phyloP scores from a whole-genome alignment of 2,797 vertebrate species.

The Toxotes lorentzi region DNA sequence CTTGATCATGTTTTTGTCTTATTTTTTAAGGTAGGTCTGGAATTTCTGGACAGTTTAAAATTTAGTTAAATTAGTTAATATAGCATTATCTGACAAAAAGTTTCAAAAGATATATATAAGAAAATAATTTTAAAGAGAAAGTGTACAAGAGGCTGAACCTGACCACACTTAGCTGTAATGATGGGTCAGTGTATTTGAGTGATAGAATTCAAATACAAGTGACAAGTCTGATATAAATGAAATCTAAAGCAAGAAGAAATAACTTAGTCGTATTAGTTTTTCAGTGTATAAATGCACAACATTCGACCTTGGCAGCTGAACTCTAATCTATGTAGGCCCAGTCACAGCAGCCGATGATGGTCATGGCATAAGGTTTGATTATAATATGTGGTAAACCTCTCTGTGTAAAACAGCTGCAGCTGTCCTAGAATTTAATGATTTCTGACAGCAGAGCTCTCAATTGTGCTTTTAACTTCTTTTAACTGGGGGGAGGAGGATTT shows the following conservation, averaged over 20 bases:
- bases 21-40: neutral
- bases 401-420: slow-evolving; percentile 59
- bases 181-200: neutral
- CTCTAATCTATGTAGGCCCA: slow-evolving; percentile 45
- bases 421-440: slow-evolving; percentile 63
- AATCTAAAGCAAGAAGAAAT: neutral
- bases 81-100: neutral
- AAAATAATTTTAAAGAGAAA: neutral
- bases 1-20: neutral
- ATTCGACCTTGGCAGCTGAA: slow-evolving; percentile 33
- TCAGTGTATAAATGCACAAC: neutral
- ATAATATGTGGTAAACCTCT: slow-evolving; percentile 57
- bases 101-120: neutral
- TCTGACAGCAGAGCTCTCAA: slow-evolving; percentile 67
- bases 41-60: neutral
- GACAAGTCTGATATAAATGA: slow-evolving; percentile 26
- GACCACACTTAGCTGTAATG: neutral
- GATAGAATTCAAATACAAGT: neutral
- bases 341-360: slow-evolving; percentile 49
- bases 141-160: neutral
- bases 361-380: slow-evolving; percentile 60
- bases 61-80: neutral
- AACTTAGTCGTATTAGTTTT: neutral
- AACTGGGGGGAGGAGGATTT: slow-evolving; percentile 56
- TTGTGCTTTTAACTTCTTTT: slow-evolving; percentile 64